A percentile compares a stretch with the other conserved stretches of the same genome.
These are phyloP conservation scores for Melanophora roralis DNA, from an alignment of 2,888 invertebrate genomes.

Conservation along the genomic window DNA sequence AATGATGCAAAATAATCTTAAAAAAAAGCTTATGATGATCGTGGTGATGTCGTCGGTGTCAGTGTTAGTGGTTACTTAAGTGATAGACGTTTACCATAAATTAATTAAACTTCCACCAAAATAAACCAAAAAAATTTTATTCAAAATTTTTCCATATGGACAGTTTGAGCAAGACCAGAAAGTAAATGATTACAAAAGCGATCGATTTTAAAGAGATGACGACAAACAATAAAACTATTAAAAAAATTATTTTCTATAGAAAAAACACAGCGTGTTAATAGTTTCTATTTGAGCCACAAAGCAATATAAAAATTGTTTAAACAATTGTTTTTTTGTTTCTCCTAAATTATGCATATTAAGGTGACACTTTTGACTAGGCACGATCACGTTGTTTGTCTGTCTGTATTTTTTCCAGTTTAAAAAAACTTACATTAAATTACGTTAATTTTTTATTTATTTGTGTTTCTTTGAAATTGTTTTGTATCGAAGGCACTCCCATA, in stretches of 20 bases:
- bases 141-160: constrained; percentile 32
- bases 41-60: not conserved
- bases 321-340: not conserved
- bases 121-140: not conserved
- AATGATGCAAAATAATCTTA: constrained; percentile 19
- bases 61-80: not conserved
- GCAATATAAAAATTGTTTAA: not conserved
- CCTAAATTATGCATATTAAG: constrained; percentile 21
- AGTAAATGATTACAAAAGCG: not conserved
- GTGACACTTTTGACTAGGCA: constrained; percentile 54
- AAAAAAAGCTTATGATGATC: constrained; percentile 18
- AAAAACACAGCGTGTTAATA: not conserved
- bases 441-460: constrained; percentile 18
- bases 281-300: not conserved
- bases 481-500: constrained; percentile 60
- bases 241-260: not conserved
- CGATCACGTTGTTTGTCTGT: constrained; percentile 34
- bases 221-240: not conserved
- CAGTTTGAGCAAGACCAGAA: not conserved
- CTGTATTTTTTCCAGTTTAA: not conserved
- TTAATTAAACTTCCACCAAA: constrained; percentile 10
- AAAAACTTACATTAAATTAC: constrained; percentile 27
- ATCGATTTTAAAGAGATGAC: not conserved
- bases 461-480: constrained; percentile 42
- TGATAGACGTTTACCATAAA: constrained; percentile 15